phyloP scores from a whole-genome alignment of 2,797 vertebrate species.

The Furcifer pardalis region DNA sequence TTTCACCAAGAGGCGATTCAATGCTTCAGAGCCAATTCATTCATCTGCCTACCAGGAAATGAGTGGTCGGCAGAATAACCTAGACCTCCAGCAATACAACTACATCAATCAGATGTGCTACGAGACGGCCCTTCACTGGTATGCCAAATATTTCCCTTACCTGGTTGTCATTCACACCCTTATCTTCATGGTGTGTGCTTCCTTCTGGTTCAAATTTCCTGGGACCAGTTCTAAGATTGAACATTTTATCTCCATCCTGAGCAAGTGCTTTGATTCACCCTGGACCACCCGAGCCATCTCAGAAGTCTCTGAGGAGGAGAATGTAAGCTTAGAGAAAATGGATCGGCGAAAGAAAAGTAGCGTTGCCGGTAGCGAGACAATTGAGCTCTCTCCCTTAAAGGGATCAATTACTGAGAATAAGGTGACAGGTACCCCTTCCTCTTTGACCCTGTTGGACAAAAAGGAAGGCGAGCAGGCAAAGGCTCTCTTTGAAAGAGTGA shows the following conservation, averaged over 20 bases:
- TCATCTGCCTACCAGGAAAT: slow-evolving; percentile 72
- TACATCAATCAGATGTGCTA: slow-evolving; percentile 93
- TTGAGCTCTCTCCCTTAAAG: slow-evolving; percentile 49
- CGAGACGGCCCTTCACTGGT: slow-evolving; percentile 90
- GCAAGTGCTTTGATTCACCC: slow-evolving; percentile 91
- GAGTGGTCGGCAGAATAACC: slow-evolving; percentile 83
- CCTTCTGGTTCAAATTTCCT: slow-evolving; percentile 94
- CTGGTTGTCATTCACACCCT: slow-evolving; percentile 90
- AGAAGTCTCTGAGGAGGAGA: slow-evolving; percentile 88
- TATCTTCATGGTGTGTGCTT: slow-evolving; percentile 91
- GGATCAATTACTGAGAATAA: slow-evolving; percentile 81
- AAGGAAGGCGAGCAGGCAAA: slow-evolving; percentile 94
- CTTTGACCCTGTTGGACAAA: slow-evolving; percentile 83
- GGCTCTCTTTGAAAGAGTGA: slow-evolving; percentile 92
- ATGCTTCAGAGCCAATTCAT: slow-evolving; percentile 67
- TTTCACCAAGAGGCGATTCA: slow-evolving; percentile 64
- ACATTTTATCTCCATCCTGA: slow-evolving; percentile 88
- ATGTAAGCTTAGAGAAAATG: slow-evolving; percentile 59
- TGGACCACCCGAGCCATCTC: slow-evolving; percentile 92
- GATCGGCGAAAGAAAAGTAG: slow-evolving; percentile 60
- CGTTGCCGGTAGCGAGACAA: slow-evolving; percentile 32
- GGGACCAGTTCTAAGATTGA: slow-evolving; percentile 93
- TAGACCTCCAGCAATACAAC: slow-evolving; percentile 91
- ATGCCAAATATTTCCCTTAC: slow-evolving; percentile 92
- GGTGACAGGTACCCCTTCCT: slow-evolving; percentile 74